phyloP scores from a whole-genome alignment of 2,113 vertebrate species.

The Varanus komodoensis region DNA sequence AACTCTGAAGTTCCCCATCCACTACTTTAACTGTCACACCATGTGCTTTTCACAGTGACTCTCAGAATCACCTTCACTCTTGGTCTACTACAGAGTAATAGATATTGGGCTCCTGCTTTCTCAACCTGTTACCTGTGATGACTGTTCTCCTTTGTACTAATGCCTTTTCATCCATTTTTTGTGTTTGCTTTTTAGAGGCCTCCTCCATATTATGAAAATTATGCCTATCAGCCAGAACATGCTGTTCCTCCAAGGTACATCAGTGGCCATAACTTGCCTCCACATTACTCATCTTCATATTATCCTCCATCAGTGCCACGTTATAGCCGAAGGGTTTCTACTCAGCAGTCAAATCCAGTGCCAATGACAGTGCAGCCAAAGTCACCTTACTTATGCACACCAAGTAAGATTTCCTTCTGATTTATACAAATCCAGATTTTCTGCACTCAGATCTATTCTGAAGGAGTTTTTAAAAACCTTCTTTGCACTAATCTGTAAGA shows the following conservation, averaged over 20 bases:
- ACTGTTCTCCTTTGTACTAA: not conserved
- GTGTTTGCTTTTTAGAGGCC: conserved; percentile 44
- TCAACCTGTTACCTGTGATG: not conserved
- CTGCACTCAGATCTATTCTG: not conserved
- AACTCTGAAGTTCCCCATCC: too few species aligned
- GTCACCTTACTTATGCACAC: not conserved
- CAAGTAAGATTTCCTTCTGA: conserved; percentile 67
- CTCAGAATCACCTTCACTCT: not conserved
- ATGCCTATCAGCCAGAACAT: conserved; percentile 75
- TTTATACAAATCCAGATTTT: not conserved
- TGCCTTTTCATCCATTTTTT: not conserved
- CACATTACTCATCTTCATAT: conserved; percentile 12
- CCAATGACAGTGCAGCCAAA: not conserved
- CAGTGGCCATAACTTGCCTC: conserved; percentile 20
- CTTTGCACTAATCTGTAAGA: not conserved
- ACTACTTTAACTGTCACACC: too few species aligned
- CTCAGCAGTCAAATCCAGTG: conserved; percentile 32
- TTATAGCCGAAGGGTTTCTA: conserved; percentile 59
- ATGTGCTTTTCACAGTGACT: too few species aligned
- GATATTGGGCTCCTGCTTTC: not conserved
- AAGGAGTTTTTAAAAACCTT: too few species aligned
- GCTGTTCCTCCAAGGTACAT: not conserved
- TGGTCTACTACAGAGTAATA: not conserved
- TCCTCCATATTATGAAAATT: conserved; percentile 76
- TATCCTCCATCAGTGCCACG: conserved; percentile 61